Conservation (phyloP, 2,113 vertebrate genomes). For the Orthonyx spaldingii region DNA sequence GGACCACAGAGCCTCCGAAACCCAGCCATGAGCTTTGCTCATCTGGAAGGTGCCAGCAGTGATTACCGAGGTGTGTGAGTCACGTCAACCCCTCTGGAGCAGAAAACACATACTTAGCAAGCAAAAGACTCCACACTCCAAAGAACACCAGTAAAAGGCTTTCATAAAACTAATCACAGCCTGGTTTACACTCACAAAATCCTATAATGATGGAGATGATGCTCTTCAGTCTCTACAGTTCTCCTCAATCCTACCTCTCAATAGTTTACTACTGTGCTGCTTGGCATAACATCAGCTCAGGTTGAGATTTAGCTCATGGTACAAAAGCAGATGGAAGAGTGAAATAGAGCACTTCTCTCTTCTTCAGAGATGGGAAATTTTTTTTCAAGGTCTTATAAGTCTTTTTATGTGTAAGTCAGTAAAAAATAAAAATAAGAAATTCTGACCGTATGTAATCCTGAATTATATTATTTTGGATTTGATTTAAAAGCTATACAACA, state of each 20-base stretch:
- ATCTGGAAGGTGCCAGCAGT: not conserved
- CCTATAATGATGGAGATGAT: not conserved
- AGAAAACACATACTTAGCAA: not conserved
- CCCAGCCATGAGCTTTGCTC: fast-evolving
- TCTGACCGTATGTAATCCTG: not conserved
- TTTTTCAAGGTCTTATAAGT: not conserved
- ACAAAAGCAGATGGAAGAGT: conserved; percentile 21
- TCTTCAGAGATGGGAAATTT: not conserved
- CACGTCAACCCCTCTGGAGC: fast-evolving
- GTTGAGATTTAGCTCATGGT: not conserved
- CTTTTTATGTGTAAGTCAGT: conserved; percentile 30
- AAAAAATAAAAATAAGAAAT: conserved; percentile 42
- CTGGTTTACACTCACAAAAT: not conserved
- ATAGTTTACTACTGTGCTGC: not conserved
- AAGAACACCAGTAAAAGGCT: not conserved
- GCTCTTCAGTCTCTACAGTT: not conserved
- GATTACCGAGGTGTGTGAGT: fast-evolving
- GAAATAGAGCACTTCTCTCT: not conserved
- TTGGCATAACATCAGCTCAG: not conserved
- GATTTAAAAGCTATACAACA: not conserved
- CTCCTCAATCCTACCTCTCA: not conserved
- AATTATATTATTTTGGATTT: conserved; percentile 35
- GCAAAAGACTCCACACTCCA: not conserved
- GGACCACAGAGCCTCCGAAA: fast-evolving
- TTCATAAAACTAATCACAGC: not conserved